phyloP scores from a whole-genome alignment of 2,797 vertebrate species.

The Emys orbicularis region DNA sequence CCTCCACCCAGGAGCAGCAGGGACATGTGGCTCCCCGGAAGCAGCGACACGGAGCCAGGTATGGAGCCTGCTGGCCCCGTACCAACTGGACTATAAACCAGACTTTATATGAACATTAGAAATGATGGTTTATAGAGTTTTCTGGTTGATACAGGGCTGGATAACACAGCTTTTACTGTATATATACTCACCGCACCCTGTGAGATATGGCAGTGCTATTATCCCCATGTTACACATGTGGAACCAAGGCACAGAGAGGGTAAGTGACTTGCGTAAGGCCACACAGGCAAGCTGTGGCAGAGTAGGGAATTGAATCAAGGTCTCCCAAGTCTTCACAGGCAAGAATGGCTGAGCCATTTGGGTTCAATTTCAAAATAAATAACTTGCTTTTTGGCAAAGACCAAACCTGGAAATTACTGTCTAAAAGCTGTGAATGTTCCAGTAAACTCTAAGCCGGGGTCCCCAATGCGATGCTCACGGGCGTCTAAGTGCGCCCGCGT shows the following conservation, averaged over 20 bases:
- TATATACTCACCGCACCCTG: neutral
- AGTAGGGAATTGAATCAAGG: neutral
- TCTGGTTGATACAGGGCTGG: too few relatives aligned
- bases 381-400: neutral
- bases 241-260: too few relatives aligned
- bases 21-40: too few relatives aligned
- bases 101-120: too few relatives aligned
- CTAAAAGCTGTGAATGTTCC: neutral
- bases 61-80: too few relatives aligned
- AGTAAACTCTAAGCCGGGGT: neutral
- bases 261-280: neutral
- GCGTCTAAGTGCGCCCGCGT: too few relatives aligned
- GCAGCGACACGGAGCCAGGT: too few relatives aligned
- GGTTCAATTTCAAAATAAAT: neutral
- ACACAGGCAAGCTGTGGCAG: neutral
- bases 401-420: neutral
- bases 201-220: neutral
- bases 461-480: too few relatives aligned
- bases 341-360: neutral
- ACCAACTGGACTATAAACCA: too few relatives aligned
- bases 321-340: neutral
- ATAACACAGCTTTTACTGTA: too few relatives aligned
- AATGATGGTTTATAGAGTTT: too few relatives aligned
- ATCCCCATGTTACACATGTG: neutral
- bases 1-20: too few relatives aligned